Evolutionary conservation across 2,888 invertebrate species (phyloP).

Genomic region (Volucella bombylans): DNA sequence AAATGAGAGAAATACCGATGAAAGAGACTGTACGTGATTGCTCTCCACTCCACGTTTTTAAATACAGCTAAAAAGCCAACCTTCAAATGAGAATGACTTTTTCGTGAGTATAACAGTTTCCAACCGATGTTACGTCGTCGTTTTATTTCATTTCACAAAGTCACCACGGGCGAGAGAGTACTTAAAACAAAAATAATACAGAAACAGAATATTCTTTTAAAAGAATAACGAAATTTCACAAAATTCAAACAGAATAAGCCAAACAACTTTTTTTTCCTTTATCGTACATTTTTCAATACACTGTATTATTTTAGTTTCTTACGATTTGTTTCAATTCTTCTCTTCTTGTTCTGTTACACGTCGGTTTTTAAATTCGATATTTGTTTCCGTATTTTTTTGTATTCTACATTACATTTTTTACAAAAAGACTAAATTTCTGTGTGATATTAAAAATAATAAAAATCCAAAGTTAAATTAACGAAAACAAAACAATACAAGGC

Average conservation of each 20-base stretch:
- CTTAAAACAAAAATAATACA: slow-evolving; percentile 73
- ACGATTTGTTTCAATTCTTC: slow-evolving; percentile 30
- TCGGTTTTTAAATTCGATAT: slow-evolving; percentile 59
- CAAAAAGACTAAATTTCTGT: slow-evolving; percentile 21
- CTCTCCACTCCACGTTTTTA: slow-evolving; percentile 46
- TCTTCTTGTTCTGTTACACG: slow-evolving; percentile 21
- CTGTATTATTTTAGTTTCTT: slow-evolving; percentile 68
- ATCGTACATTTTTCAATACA: slow-evolving; percentile 34
- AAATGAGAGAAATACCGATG: slow-evolving; percentile 39
- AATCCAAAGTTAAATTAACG: slow-evolving; percentile 29
- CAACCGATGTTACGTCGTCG: slow-evolving; percentile 73
- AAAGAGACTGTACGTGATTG: slow-evolving; percentile 34
- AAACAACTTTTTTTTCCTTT: slow-evolving; percentile 35
- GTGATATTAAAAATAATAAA: slow-evolving; percentile 31
- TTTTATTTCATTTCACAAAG: slow-evolving; percentile 74
- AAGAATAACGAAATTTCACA: slow-evolving; percentile 60
- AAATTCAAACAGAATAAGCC: slow-evolving; percentile 47
- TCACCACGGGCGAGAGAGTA: slow-evolving; percentile 75
- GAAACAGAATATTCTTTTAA: slow-evolving; percentile 63
- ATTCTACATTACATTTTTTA: slow-evolving; percentile 29
- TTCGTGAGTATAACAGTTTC: slow-evolving; percentile 71
- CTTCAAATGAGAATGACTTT: slow-evolving; percentile 70
- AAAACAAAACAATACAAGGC: slow-evolving; percentile 36
- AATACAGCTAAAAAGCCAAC: slow-evolving; percentile 68
- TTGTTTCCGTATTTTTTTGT: slow-evolving; percentile 19